phyloP scores from a whole-genome alignment of 2,113 vertebrate genomes.

The Leptobrachium leishanense region DNA sequence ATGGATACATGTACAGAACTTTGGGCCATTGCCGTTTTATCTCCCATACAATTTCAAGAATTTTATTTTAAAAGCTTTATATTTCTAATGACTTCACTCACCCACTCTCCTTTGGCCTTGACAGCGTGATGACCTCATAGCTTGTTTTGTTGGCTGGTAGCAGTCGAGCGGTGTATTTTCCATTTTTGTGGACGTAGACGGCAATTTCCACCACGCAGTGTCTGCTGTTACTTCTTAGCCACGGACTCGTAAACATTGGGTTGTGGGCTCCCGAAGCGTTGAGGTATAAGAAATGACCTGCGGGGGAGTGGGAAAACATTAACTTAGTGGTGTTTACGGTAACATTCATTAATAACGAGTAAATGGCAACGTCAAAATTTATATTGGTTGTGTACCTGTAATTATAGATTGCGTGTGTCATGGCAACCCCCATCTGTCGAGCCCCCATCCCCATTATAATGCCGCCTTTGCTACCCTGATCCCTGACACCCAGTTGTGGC shows the following conservation, averaged over 20 bases:
- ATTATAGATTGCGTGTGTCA: too few relatives aligned
- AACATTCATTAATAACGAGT: too few relatives aligned
- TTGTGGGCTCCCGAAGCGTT: conserved; percentile 74
- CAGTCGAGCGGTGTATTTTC: conserved; percentile 81
- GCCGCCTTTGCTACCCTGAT: too few relatives aligned
- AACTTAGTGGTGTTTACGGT: not conserved
- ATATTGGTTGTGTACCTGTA: too few relatives aligned
- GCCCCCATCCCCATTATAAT: too few relatives aligned
- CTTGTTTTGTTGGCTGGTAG: conserved; percentile 65
- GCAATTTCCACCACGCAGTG: conserved; percentile 83
- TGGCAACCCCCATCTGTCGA: too few relatives aligned
- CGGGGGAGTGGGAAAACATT: conserved; percentile 44
- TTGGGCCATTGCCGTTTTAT: too few relatives aligned
- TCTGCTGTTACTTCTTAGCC: conserved; percentile 79
- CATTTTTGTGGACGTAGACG: conserved; percentile 77
- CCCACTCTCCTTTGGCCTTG: conserved; percentile 65
- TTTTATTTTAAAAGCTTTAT: too few relatives aligned
- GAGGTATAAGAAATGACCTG: conserved; percentile 88
- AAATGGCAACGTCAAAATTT: too few relatives aligned
- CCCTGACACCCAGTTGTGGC: too few relatives aligned
- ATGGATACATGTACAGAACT: too few relatives aligned
- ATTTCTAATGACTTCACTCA: conserved; percentile 55
- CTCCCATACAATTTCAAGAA: too few relatives aligned
- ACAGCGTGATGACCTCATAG: conserved; percentile 59
- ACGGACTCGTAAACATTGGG: conserved; percentile 86